phyloP scores from a whole-genome alignment of 2,113 vertebrate genomes.

The Arvicanthis niloticus region DNA sequence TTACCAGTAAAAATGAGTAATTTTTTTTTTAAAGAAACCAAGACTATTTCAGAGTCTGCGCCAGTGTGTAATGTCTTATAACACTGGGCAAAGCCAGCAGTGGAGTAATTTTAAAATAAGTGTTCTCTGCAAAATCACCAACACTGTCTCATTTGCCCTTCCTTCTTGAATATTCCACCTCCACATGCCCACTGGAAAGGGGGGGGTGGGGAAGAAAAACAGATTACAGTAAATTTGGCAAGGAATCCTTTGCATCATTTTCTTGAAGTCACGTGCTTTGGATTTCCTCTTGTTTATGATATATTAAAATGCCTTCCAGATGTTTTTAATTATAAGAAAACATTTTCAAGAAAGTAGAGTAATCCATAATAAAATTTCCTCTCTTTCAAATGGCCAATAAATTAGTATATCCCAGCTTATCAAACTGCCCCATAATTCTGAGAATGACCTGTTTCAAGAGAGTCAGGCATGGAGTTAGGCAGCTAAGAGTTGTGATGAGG shows the following conservation, averaged over 20 bases:
- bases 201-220: slow-evolving; percentile 77
- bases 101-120: slow-evolving; percentile 78
- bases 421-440: slow-evolving; percentile 86
- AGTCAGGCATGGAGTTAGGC: slow-evolving; percentile 83
- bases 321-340: slow-evolving; percentile 90
- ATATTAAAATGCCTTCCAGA: slow-evolving; percentile 90
- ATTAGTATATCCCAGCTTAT: slow-evolving; percentile 88
- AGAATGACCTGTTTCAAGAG: slow-evolving; percentile 73
- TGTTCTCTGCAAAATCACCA: slow-evolving; percentile 66
- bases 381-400: slow-evolving; percentile 85
- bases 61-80: slow-evolving; percentile 69
- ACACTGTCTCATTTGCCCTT: slow-evolving; percentile 77
- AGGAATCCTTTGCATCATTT: slow-evolving; percentile 87
- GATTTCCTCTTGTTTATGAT: slow-evolving; percentile 92
- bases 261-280: slow-evolving; percentile 90
- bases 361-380: slow-evolving; percentile 89
- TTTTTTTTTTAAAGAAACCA: slow-evolving; percentile 57
- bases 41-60: slow-evolving; percentile 77
- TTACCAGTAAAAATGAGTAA: slow-evolving; percentile 82
- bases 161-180: slow-evolving; percentile 70
- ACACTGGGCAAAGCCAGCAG: slow-evolving; percentile 67
- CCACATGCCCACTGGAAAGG: slow-evolving; percentile 65
- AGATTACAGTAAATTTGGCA: slow-evolving; percentile 90
- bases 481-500: slow-evolving; percentile 68
- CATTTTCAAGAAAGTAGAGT: slow-evolving; percentile 86